phyloP scores from a whole-genome alignment of 2,113 vertebrate genomes.

The Chloebia gouldiae region DNA sequence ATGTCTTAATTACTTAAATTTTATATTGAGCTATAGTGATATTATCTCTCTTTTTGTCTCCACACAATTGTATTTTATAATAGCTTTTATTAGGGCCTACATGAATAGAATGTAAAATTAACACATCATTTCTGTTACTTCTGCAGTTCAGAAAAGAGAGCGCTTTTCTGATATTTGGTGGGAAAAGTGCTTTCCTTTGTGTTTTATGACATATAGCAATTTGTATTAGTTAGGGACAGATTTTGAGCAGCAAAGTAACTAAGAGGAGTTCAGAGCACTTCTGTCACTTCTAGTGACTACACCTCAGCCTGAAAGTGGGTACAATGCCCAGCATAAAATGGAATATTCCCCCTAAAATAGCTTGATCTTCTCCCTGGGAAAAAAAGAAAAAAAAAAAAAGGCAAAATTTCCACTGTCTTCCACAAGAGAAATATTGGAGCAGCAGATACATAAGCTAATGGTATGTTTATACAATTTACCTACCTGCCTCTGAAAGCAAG shows the following conservation, averaged over 20 bases:
- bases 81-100: constrained; percentile 82
- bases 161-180: constrained; percentile 70
- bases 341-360: not conserved
- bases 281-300: constrained; percentile 31
- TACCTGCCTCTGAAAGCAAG: not conserved
- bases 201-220: constrained; percentile 72
- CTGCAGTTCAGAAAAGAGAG: constrained; percentile 65
- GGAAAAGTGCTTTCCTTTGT: constrained; percentile 75
- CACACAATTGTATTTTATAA: constrained; percentile 85
- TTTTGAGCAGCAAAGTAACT: constrained; percentile 62
- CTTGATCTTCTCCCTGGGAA: not conserved
- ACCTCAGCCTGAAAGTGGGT: not conserved
- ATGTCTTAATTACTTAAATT: constrained; percentile 88
- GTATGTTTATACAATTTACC: not conserved
- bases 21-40: constrained; percentile 84
- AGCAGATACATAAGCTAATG: not conserved
- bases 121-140: constrained; percentile 70
- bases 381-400: not conserved
- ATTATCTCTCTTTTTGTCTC: constrained; percentile 85
- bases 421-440: not conserved
- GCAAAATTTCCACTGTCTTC: not conserved
- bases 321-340: not conserved
- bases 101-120: constrained; percentile 83
- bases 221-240: constrained; percentile 64
- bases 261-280: constrained; percentile 20